Conservation (phyloP, 1,140 invertebrate genomes). For the Nylanderia fulva region DNA sequence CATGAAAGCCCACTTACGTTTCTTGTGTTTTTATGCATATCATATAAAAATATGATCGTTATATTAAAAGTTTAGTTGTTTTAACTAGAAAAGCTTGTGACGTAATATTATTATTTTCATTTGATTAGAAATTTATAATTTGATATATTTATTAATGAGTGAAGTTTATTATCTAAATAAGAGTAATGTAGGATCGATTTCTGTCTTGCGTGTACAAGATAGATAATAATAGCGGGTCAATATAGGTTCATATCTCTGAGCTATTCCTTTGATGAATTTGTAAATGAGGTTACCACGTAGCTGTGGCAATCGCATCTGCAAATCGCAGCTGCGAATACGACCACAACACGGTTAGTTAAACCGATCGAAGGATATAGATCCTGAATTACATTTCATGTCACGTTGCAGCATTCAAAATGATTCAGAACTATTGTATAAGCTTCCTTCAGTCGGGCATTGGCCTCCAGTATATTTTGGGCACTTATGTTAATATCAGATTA, state of each 20-base stretch:
- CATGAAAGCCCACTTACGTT: neutral
- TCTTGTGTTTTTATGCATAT: neutral
- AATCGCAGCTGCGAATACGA: constrained; percentile 29
- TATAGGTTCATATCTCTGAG: constrained; percentile 21
- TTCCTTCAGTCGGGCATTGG: neutral
- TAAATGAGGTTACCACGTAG: constrained; percentile 61
- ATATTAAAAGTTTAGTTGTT: neutral
- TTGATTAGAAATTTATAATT: neutral
- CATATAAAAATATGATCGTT: neutral
- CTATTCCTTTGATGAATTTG: constrained; percentile 63
- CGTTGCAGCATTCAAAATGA: constrained; percentile 38
- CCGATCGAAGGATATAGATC: constrained; percentile 37
- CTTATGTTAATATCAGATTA: neutral
- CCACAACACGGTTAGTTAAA: constrained; percentile 37
- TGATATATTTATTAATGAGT: constrained; percentile 33
- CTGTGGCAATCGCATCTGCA: constrained; percentile 26
- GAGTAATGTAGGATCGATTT: constrained; percentile 26
- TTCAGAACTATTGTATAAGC: neutral
- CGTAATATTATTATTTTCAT: neutral
- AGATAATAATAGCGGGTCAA: constrained; percentile 23
- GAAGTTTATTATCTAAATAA: constrained; percentile 25
- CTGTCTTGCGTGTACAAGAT: neutral
- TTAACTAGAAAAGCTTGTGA: neutral
- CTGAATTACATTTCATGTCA: neutral
- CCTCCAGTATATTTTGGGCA: neutral